Conservation (phyloP, 2,888 invertebrate genomes). For the Sinhomidia bicolor region DNA sequence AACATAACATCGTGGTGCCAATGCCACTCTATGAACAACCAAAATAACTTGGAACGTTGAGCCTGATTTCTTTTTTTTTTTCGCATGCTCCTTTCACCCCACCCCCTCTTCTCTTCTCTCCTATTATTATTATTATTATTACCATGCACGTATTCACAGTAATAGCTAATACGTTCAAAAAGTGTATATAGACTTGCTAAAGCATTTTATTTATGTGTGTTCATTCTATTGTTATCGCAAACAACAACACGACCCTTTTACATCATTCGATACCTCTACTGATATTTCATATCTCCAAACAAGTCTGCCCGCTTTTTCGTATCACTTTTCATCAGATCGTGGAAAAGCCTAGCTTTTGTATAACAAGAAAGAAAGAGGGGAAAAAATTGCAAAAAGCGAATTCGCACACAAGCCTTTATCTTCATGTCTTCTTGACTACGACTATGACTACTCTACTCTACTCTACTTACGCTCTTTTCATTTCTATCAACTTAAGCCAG, state of each 20-base stretch:
- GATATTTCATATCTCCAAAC: not conserved
- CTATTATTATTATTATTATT: too few relatives aligned
- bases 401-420: not conserved
- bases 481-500: not conserved
- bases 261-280: not conserved
- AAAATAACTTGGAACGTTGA: too few relatives aligned
- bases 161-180: too few relatives aligned
- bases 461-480: conserved; percentile 8
- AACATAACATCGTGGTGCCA: too few relatives aligned
- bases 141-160: not conserved
- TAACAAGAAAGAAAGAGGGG: not conserved
- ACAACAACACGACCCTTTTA: not conserved
- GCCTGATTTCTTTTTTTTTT: not conserved
- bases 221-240: not conserved
- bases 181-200: too few relatives aligned
- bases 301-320: not conserved
- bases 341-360: not conserved
- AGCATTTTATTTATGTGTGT: not conserved
- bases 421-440: not conserved
- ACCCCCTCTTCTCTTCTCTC: too few relatives aligned
- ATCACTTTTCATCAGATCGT: not conserved
- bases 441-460: too few relatives aligned
- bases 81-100: too few relatives aligned
- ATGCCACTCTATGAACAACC: too few relatives aligned
- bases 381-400: too few relatives aligned